phyloP scores from a whole-genome alignment of 2,113 vertebrate genomes.

The Serinus canaria region DNA sequence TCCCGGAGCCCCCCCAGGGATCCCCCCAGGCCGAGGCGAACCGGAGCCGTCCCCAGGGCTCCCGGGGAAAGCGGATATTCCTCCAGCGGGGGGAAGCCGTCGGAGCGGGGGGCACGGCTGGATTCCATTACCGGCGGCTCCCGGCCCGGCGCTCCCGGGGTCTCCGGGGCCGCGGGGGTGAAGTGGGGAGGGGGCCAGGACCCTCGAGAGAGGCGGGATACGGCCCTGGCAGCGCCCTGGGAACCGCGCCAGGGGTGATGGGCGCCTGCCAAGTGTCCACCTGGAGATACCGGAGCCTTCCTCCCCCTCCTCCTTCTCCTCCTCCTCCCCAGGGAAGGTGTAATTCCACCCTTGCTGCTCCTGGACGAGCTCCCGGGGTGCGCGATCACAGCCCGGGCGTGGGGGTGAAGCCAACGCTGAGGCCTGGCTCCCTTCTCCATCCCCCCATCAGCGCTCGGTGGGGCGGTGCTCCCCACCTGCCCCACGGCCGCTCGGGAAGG shows the following conservation, averaged over 20 bases:
- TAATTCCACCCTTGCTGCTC: background rate
- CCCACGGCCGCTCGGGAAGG: background rate
- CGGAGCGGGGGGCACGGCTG: background rate
- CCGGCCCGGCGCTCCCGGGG: background rate
- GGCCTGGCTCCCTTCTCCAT: background rate
- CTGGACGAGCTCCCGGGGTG: background rate
- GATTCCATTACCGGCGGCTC: background rate
- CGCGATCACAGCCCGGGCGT: background rate
- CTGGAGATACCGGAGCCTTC: background rate
- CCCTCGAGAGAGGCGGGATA: background rate
- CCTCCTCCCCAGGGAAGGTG: constrained; percentile 4
- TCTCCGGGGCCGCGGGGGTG: background rate
- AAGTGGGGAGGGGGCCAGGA: background rate
- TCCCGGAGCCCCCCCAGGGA: background rate
- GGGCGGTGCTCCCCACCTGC: background rate
- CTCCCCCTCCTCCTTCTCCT: background rate
- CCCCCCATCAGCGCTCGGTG: background rate
- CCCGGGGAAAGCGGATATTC: background rate
- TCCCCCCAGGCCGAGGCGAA: background rate
- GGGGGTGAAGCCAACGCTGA: background rate
- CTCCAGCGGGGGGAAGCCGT: background rate
- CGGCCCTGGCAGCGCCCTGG: background rate
- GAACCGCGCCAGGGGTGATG: background rate
- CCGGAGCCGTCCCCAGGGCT: background rate
- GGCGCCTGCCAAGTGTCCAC: background rate